Base-by-base conservation (phyloP, 2,888 invertebrate genomes). In the Hoplodrina ambigua region DNA sequence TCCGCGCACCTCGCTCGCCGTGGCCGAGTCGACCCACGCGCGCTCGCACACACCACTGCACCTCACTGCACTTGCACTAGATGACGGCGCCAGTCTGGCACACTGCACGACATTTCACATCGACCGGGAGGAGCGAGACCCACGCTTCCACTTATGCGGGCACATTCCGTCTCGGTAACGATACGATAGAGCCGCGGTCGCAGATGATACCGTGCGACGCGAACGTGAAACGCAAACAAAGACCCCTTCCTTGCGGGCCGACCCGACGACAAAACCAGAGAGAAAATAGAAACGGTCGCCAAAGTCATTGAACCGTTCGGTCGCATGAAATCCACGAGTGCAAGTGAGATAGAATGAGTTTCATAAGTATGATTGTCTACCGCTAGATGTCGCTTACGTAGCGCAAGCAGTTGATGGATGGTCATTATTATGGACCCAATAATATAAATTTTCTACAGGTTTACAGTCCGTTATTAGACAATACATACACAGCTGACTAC, bases 171-270 rank as follows among this genome's bases (percentile, higher is more conserved):
- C 93, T 93, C 94, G 93, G 89, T 88, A 89, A 90, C 90, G 92
- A 94, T 93, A 91, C 89, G 91, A 90, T 92, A 87, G 89, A 92
- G 92, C 89, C 87, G 89, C 89, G 88, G 87, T 88, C 92, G 91
- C 91, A 88, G 91, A 90, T 92, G 88, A 91, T 90, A 94, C 94
- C 93, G 93, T 93, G 88, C 95, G 89, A 93, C 93, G 91, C 94
- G 94, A 94, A 95, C 94, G 95, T 93, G 92, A 94, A 94, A 95
- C 94, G 95, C 96, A 95, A 96, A 96, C 96, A 96, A 96, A 96
- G 95, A 93, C 94, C 92, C 92, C 93, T 94, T 92, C 93, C 91
- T 91, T 90, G 89, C 88, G 72, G 91, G 88, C 91, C 90, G 91
- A 93, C 88, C 90, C 93, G 92, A 94, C 94, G 94, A 94, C 94